Base-by-base conservation (phyloP, 2,888 invertebrate species). In the Caenorhabditis sp. region DNA sequence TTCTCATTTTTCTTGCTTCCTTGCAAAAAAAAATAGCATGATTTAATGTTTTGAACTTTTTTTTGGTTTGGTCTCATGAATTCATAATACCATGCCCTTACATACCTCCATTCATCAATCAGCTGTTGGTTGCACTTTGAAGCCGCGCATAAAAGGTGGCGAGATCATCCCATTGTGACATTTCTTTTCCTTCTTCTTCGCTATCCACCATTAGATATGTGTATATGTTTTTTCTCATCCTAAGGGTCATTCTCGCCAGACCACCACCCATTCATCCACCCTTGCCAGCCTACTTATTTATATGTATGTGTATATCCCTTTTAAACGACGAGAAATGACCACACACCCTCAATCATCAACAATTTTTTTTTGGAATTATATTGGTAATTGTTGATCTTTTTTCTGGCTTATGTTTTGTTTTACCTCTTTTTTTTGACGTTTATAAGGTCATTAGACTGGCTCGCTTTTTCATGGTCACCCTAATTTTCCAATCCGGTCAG, bases 31-130 rank as follows among this genome's bases (percentile, higher is more conserved):
- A 52, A 12, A n/a, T n/a, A n/a, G 4, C 8, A 52, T 21, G 21
- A 52, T 8, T n/a, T 17, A 52, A 23, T 21, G 52, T n/a, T 23
- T 52, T 52, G 52, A 52, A 52, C 52, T 52, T 52, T 52, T n/a
- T n/a, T 7, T 5, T 23, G 8, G n/a, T 23, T 17, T 17, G 43
- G 17, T 43, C 43, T 43, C 43, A 43, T 23, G 52, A 52, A 52
- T 52, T 52, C 23, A 23, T 52, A 52, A 52, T 52, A 52, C 23
- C 8, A 52, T 52, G 52, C 52, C 52, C 52, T 52, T 52, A 23
- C 23, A 23, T 23, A 20, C 23, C 23, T 14, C 50, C 3, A 23
- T 20, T 52, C 23, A 52, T 52, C 23, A 20, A 52, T 52, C 52
- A 52, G 21, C 21, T 23, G 52, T 21, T 50, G 14, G n/a, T 50